phyloP scores from a whole-genome alignment of 2,113 vertebrate species.

The Arothron firmamentum region DNA sequence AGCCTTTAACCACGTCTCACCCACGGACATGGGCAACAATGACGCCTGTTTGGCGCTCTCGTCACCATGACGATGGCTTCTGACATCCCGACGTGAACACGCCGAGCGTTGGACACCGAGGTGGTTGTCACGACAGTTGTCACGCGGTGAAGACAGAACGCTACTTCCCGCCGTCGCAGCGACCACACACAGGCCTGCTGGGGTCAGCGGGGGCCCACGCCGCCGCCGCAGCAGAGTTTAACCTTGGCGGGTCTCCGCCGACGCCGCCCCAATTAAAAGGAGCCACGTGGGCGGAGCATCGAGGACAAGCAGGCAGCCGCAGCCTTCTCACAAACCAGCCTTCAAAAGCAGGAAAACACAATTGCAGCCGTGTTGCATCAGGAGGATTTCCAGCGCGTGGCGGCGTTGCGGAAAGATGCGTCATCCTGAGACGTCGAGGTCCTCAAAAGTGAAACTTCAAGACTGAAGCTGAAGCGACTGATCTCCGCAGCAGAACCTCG shows the following conservation, averaged over 20 bases:
- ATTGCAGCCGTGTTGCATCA: slow-evolving; percentile 71
- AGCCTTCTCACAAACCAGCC: slow-evolving; percentile 54
- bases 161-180: too few species aligned
- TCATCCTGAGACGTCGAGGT: slow-evolving; percentile 68
- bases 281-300: too few species aligned
- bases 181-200: too few species aligned
- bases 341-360: slow-evolving; percentile 63
- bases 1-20: too few species aligned
- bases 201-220: too few species aligned
- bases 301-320: slow-evolving; percentile 17
- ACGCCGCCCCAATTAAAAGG: too few species aligned
- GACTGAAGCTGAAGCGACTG: slow-evolving; percentile 63
- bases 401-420: slow-evolving; percentile 64
- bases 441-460: slow-evolving; percentile 66
- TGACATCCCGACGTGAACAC: slow-evolving; percentile 47
- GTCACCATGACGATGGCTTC: too few species aligned
- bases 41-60: too few species aligned
- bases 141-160: slow-evolving; percentile 3
- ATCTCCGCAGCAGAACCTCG: slow-evolving; percentile 46
- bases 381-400: slow-evolving; percentile 51
- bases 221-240: slow-evolving; percentile 40
- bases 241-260: slow-evolving; percentile 51
- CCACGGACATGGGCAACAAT: too few species aligned
- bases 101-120: slow-evolving; percentile 38
- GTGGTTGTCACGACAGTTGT: slow-evolving; percentile 34